Percentiles rank a stretch among this genome's conserved stretches.
Evolutionary conservation across 2,888 invertebrate species (phyloP).

Genomic region (Bimastos eiseni): DNA sequence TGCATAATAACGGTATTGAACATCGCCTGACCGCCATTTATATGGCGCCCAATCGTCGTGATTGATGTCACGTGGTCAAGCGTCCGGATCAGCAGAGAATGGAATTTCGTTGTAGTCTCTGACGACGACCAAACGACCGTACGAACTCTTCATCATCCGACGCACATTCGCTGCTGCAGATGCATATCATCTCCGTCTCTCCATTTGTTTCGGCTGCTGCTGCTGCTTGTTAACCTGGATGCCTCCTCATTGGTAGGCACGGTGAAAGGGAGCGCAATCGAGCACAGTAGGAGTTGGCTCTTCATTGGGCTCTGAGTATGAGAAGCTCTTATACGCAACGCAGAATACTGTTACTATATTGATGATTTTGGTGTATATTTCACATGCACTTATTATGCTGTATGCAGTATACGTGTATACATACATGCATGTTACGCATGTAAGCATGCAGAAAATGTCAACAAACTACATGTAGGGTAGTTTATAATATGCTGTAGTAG

Average conservation of each 20-base stretch:
- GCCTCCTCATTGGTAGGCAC: background rate
- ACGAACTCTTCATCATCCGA: background rate
- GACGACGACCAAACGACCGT: no score
- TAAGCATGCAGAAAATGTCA: background rate
- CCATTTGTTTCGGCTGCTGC: background rate
- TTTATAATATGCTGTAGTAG: no score
- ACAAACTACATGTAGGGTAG: no score
- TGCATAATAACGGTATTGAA: background rate
- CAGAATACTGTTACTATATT: no score
- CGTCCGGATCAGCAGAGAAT: background rate
- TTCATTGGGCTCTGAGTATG: background rate
- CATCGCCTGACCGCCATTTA: conserved; percentile 6
- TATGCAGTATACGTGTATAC: background rate
- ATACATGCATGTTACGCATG: background rate
- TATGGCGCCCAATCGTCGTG: background rate
- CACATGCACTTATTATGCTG: background rate
- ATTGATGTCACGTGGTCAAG: background rate
- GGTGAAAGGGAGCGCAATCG: background rate
- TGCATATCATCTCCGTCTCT: background rate
- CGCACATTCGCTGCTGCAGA: background rate
- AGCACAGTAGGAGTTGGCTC: background rate
- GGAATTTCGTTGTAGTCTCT: conserved; percentile 13
- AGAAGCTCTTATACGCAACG: background rate
- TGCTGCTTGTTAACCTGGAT: background rate
- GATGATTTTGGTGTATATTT: background rate